A percentile compares a stretch with the other conserved stretches of the same genome.
These are phyloP conservation scores for Pharmacophagus antenor DNA, from an alignment of 2,888 invertebrate genomes.

Conservation along the genomic window DNA sequence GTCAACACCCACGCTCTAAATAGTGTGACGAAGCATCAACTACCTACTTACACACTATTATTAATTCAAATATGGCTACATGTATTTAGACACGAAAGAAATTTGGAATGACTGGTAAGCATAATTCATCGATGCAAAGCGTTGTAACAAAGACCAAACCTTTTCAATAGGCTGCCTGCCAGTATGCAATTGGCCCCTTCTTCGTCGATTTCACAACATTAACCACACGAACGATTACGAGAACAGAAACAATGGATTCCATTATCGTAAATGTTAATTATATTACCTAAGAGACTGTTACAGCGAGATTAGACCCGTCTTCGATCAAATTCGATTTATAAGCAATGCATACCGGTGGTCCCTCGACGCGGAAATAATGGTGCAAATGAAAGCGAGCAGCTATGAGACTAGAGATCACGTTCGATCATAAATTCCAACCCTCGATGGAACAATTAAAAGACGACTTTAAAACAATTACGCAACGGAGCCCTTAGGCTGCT, in stretches of 20 bases:
- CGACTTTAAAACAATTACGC: conserved; percentile 80
- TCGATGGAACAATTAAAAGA: conserved; percentile 81
- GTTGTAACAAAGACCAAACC: conserved; percentile 14
- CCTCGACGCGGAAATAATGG: conserved; percentile 72
- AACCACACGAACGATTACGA: conserved; percentile 23
- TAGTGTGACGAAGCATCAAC: conserved; percentile 55
- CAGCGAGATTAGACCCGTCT: conserved; percentile 48
- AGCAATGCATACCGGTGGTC: conserved; percentile 68
- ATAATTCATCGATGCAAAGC: conserved; percentile 4
- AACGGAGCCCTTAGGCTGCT: conserved; percentile 68
- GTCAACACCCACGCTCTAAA: conserved; percentile 64
- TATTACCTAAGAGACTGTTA: conserved; percentile 52
- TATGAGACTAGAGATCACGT: conserved; percentile 74
- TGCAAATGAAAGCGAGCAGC: conserved; percentile 72
- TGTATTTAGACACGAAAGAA: conserved; percentile 8
- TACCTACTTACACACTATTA: conserved; percentile 32
- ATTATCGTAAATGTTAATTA: conserved; percentile 44
- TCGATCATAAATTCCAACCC: conserved; percentile 72
- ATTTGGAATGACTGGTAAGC: conserved; percentile 14
- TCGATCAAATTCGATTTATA: conserved; percentile 66
- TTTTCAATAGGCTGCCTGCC: conserved; percentile 18
- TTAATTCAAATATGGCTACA: conserved; percentile 29
- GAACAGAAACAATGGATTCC: conserved; percentile 41
- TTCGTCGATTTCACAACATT: conserved; percentile 21
- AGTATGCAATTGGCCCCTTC: conserved; percentile 18